Base-by-base conservation (phyloP, 2,113 vertebrate species). In the Romanogobio albipinnatus region DNA sequence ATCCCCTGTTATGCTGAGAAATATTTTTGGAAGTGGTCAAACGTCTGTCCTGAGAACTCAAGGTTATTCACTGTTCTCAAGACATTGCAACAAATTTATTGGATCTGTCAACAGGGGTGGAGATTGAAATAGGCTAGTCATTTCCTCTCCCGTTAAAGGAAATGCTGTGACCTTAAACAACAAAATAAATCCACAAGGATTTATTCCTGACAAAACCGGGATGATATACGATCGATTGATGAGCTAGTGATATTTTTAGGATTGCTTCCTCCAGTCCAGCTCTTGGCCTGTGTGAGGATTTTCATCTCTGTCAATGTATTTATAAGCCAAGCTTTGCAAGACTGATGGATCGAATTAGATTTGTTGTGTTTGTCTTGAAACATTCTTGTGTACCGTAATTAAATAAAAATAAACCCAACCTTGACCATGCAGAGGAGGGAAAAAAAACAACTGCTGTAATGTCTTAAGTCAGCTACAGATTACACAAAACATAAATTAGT, bases 91-190 rank as follows among this genome's bases (percentile, higher is more conserved):
- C 85, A 86, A 86, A 75, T 82, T 79, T 85, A 75, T 51, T 77
- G 78, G 76, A 81, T 90, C 86, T 90, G 83, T 84, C 47, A 81
- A 89, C 87, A 89, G 29, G 58, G 76, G 66, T 87, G 76, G 79
- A 86, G 86, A 64, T 86, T 80, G 49, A 66, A 88, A 84, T 78
- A 90, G 29, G 29, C 49, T 43, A n/a, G 85, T 64, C 58, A 17
- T 87, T 66, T 89, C 84, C 82, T 90, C 87, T 90, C 86, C 85
- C 90, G 91, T 88, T 91, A 89, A 88, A 88, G 90, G 86, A 87
- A 90, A 85, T 88, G 85, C 87, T 64, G 85, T 84, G 87, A 91
- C 88, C 88, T 92, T 82, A 59, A 73, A 43, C 84, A 70, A 70
- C 81, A 45, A 22, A 81, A 86, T 88, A 82, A 89, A 91, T 91